These are phyloP conservation scores for Aplochiton taeniatus DNA, from an alignment of 2,797 vertebrate genomes.

Conservation along the genomic window DNA sequence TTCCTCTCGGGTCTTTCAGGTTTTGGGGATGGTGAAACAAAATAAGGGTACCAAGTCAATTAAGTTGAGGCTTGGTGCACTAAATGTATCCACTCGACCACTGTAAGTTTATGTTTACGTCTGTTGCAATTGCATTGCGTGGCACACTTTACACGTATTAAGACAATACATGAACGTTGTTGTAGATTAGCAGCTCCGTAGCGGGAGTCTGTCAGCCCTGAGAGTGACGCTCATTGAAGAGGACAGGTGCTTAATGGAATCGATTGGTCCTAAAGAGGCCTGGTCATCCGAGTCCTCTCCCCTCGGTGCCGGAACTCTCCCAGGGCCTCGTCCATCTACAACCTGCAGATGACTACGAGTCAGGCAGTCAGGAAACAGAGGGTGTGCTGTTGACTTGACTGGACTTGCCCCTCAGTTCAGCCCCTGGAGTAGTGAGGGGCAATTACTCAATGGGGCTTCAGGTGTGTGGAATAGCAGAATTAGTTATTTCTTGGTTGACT, in stretches of 20 bases:
- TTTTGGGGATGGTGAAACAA: too few relatives aligned
- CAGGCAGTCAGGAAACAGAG: constrained; percentile 4
- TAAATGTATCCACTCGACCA: too few relatives aligned
- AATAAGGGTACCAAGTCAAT: too few relatives aligned
- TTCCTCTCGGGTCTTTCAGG: not conserved
- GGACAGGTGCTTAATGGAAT: constrained; percentile 48
- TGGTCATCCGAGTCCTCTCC: constrained; percentile 38
- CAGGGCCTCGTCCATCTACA: constrained; percentile 44
- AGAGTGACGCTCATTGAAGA: constrained; percentile 42
- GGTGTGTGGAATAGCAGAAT: not conserved
- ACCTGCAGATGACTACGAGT: constrained; percentile 3
- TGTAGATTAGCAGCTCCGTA: too few relatives aligned
- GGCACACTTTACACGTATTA: too few relatives aligned
- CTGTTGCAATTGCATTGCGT: too few relatives aligned
- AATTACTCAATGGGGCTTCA: not conserved
- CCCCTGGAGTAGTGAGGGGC: not conserved
- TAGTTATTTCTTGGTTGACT: too few relatives aligned
- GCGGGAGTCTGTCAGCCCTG: constrained; percentile 11
- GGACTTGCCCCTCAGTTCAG: not conserved
- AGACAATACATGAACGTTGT: too few relatives aligned
- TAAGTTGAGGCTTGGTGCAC: too few relatives aligned
- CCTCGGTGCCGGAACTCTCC: constrained; percentile 25
- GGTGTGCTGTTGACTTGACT: not conserved
- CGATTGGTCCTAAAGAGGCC: constrained; percentile 38
- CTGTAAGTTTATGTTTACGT: too few relatives aligned